A percentile compares a stretch with the other conserved stretches of the same genome.
Evolutionary conservation across 2,888 invertebrate species (phyloP).

Genomic region (Deroplatys truncata): DNA sequence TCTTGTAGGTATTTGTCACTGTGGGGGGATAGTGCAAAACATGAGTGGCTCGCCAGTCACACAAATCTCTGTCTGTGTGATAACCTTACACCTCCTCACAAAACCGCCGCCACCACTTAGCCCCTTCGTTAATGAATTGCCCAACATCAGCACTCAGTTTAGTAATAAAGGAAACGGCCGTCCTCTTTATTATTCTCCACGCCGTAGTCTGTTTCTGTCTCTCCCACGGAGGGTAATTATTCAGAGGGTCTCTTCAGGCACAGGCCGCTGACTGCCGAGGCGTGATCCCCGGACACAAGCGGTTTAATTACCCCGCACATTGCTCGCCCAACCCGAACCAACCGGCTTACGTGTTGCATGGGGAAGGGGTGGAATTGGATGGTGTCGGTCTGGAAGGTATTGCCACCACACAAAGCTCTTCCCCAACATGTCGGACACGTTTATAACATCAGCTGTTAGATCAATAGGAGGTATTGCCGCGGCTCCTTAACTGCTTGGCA

Average conservation of each 20-base stretch:
- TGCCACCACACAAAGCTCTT: background rate
- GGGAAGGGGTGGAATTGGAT: background rate
- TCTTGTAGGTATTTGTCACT: background rate
- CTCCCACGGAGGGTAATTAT: background rate
- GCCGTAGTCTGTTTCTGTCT: background rate
- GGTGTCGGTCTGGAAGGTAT: background rate
- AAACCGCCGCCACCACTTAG: background rate
- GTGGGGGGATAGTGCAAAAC: background rate
- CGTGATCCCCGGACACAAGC: conserved; percentile 3
- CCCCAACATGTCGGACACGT: background rate
- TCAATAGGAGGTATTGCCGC: background rate
- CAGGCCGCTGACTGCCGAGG: background rate
- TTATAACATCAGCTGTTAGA: background rate
- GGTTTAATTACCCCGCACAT: background rate
- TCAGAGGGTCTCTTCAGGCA: background rate
- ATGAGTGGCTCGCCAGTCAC: background rate
- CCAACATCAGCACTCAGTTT: background rate
- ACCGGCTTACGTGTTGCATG: background rate
- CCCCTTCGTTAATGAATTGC: background rate
- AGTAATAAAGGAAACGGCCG: background rate
- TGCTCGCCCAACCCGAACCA: background rate
- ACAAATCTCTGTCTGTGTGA: background rate
- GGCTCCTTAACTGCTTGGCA: background rate
- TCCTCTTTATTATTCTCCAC: background rate
- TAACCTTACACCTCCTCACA: background rate